Base-by-base conservation (phyloP, 2,797 vertebrate genomes). In the Xenopus petersii region DNA sequence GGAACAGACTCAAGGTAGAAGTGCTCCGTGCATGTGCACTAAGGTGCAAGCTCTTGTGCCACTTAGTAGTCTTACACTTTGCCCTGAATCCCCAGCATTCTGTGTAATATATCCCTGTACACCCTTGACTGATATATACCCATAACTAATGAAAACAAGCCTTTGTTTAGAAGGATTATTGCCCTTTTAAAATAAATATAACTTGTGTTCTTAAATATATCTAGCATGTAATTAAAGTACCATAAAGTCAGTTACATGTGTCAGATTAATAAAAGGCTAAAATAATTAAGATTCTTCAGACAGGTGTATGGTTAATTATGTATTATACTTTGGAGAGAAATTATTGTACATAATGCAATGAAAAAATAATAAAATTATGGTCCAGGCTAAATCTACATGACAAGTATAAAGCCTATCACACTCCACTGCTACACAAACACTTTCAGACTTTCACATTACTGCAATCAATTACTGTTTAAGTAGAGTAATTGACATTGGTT, bases 321-420 rank as follows among this genome's bases (percentile, higher is more conserved):
- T 79, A 74, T 74, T 79, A 74, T 58, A 33, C 56, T 47, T 56
- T 46, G 36, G 56, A 60, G 36, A 70, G 7, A 42, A 84, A 81
- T 79, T 81, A 61, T 42, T 84, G 49, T 26, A 80, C 76, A 80
- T 80, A 83, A 79, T 75, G 66, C 72, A 77, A 82, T 2, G 0
- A 67, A 77, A 21, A 78, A 77, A 46, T 77, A 83, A 81, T 74
- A 62, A 71, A 55, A 74, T 81, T 74, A 73, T 67, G 81, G 78
- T 75, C 68, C 81, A 83, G 83, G 83, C 21, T 2, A 0, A 6
- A 74, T 65, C 70, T 79, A 74, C 56, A 77, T 5, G 4, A 56
- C 83, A 71, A 76, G 73, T 77, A 79, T 46, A 36, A 77, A 84
- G 80, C 75, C 67, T 82, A 83, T 81, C 67, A 83, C 81, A 78